Base-by-base conservation (phyloP, 2,888 invertebrate species). In the Phania funesta region DNA sequence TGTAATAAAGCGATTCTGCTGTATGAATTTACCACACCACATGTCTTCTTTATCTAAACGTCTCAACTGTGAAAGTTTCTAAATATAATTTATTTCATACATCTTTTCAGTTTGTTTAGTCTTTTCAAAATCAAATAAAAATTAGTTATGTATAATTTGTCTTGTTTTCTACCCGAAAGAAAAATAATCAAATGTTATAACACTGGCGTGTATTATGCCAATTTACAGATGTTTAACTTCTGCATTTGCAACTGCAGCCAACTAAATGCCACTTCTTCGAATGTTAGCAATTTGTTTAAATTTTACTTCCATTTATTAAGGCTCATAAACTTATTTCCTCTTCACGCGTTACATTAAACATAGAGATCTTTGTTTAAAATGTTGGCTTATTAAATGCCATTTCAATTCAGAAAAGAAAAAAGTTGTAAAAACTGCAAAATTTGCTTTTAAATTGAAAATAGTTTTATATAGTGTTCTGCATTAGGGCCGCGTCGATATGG, bases 381-480 rank as follows among this genome's bases (percentile, higher is more conserved):
- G 22, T 77, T 77, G 77, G 46, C 77, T 77, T 64, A 77, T 77
- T 70, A 52, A 64, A 56, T 54, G 44, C 16, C 62, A 77, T 77
- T 62, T 62, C 35, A 62, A 77, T 77, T 44, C 76, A 64, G 16
- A 76, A 3, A 24, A 16, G 5, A 56, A 29, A 41, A 24, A 38
- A 60, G 26, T 60, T 38, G 38, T 52, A 52, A 18, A 38, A 24
- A 32, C 32, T 32, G 32, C 9, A 35, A 11, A 38, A n/a, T 38
- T 13, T 38, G 35, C 35, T 26, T 6, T 26, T 5, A 26, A 38
- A n/a, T 38, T 13, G n/a, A 38, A 38, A 38, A n/a, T 35, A 4
- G 11, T 38, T 32, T 13, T 13, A 35, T 11, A 9, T 35, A 9
- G 9, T 9, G 35, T 35, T 35, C 11, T 35, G 0, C n/a, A n/a